Evolutionary conservation across 2,888 invertebrate genomes (phyloP).

Genomic region (Dione vanillae): DNA sequence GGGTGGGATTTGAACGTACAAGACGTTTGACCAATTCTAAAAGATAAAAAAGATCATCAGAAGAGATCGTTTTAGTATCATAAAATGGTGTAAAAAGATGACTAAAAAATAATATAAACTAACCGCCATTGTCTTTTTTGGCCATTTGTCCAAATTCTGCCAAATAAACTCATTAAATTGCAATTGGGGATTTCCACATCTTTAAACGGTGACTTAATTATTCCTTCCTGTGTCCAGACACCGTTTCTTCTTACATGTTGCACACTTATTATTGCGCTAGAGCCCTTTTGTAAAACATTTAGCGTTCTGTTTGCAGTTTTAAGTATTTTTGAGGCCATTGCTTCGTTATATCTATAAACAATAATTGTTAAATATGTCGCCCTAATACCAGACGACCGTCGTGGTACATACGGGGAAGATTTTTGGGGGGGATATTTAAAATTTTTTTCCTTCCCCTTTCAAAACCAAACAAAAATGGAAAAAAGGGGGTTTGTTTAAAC

Average conservation of each 20-base stretch:
- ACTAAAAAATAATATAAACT: constrained; percentile 60
- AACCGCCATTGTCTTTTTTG: constrained; percentile 85
- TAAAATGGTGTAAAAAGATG: no score
- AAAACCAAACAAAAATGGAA: no score
- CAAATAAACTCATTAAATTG: constrained; percentile 86
- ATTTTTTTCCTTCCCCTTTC: no score
- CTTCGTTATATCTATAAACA: constrained; percentile 17
- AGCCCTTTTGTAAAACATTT: constrained; percentile 42
- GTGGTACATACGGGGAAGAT: no score
- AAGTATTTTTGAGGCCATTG: constrained; percentile 60
- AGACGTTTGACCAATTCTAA: no score
- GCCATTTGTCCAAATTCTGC: constrained; percentile 86
- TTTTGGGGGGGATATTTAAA: no score
- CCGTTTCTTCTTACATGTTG: constrained; percentile 56
- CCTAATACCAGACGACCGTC: no score
- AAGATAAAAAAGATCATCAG: no score
- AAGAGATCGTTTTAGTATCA: no score
- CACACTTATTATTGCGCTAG: constrained; percentile 48
- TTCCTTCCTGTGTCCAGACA: constrained; percentile 68
- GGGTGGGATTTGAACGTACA: no score
- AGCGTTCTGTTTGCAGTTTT: constrained; percentile 57
- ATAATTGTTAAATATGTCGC: background rate
- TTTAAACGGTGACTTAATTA: constrained; percentile 80
- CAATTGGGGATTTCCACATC: constrained; percentile 78
- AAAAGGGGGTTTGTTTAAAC: no score